Evolutionary conservation across 92 coral and sea anemone genomes (phyloP), one percentile per base, ranked within the genome.

Genomic region (Umimayanthus chanpuru): DNA sequence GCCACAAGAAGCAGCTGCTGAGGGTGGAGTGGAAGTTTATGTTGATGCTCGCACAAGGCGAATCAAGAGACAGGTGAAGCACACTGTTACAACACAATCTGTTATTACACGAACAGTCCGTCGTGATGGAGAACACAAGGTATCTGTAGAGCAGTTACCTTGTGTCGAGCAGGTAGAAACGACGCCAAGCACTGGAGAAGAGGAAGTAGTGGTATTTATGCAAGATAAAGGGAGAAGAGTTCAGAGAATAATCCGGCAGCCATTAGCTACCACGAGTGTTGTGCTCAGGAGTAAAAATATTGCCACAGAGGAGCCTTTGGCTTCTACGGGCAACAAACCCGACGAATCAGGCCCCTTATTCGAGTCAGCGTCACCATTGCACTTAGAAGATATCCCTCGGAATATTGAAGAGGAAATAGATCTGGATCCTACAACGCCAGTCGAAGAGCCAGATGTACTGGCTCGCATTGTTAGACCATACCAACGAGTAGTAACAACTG

Each of bases 41-140:
- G 88, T 90, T 16, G 89, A 92, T 65, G 91, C 67, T 15, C 77
- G 84, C 28, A 90, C 87, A 20, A 36, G 92, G 39, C 79, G 80
- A 65, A 90, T 87, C 81, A 90, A 39, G 53, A 73, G 91, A 28
- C 85, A 86, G n/a, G 91, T 92, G 61, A 81, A 79, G 7, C 90
- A 87, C 43, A 90, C 92, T 28, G 86, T 90, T 10, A 85, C 79
- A 56, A 86, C 91, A 9, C 86, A 85, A n/a, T 64, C 89, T 11
- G 75, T 91, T 21, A 92, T 44, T 39, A 80, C 65, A 49, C 53
- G 85, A 76, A 77, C 43, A 68, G 18, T 83, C 25, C 47, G 47
- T 26, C 77, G 53, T 47, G 66, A 71, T 16, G 87, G 78, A 68
- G 43, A 71, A 28, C 32, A 64, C 6, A 70, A 83, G 67, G 65